Evolutionary conservation across 2,113 vertebrate species (phyloP).

Genomic region (Nyctereutes procyonoides): DNA sequence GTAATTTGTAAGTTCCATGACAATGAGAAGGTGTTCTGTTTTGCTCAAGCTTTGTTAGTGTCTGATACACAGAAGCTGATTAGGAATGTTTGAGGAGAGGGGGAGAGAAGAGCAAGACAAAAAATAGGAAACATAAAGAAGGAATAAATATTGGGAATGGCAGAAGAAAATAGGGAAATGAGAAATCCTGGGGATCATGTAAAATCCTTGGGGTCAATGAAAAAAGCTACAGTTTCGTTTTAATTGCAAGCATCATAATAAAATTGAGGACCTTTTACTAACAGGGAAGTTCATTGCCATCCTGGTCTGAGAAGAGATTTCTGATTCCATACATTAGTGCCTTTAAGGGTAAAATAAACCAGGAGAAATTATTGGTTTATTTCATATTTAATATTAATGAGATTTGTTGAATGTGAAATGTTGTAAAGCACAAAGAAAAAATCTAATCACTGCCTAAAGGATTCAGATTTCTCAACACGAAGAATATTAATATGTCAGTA

Average conservation of each 20-base stretch:
- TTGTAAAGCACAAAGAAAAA: conserved; percentile 32
- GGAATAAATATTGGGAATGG: background rate
- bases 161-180: background rate
- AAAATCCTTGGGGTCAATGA: background rate
- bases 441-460: background rate
- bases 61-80: background rate
- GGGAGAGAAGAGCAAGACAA: background rate
- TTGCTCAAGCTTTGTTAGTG: conserved; percentile 22
- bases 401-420: background rate
- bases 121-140: background rate
- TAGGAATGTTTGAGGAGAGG: background rate
- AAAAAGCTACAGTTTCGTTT: conserved; percentile 24
- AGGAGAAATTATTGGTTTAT: conserved; percentile 43
- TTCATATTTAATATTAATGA: conserved; percentile 57
- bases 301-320: conserved; percentile 48
- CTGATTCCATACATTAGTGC: conserved; percentile 29
- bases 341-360: conserved; percentile 39
- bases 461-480: conserved; percentile 23
- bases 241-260: background rate
- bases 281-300: background rate
- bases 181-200: background rate
- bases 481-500: background rate
- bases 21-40: background rate
- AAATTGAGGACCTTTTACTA: conserved; percentile 1
- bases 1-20: background rate